phyloP scores from a whole-genome alignment of 1,140 invertebrate species.

The Scaptomyza hsui region DNA sequence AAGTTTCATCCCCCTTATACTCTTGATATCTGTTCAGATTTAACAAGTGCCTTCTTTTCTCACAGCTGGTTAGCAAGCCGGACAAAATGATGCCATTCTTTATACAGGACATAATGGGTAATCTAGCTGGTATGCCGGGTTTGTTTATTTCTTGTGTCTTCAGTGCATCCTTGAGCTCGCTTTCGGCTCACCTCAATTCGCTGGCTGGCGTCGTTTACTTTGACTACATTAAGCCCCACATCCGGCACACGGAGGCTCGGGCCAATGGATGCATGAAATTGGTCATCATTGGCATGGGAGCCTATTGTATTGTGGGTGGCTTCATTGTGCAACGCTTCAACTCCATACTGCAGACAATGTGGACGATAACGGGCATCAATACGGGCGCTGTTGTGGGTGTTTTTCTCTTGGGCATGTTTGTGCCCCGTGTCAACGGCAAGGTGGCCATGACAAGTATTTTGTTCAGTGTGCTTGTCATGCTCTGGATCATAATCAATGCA shows the following conservation, averaged over 20 bases:
- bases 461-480: slow-evolving; percentile 87
- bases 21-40: neutral
- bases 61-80: slow-evolving; percentile 81
- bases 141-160: slow-evolving; percentile 89
- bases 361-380: slow-evolving; percentile 87
- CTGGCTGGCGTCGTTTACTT: slow-evolving; percentile 91
- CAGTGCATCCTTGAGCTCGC: slow-evolving; percentile 88
- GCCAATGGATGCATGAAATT: slow-evolving; percentile 88
- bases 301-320: slow-evolving; percentile 86
- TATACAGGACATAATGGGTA: slow-evolving; percentile 87
- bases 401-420: slow-evolving; percentile 90
- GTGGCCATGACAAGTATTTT: slow-evolving; percentile 89
- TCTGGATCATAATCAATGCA: slow-evolving; percentile 92
- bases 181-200: slow-evolving; percentile 90
- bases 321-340: slow-evolving; percentile 88
- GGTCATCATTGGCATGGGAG: slow-evolving; percentile 85
- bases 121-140: slow-evolving; percentile 87
- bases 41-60: neutral
- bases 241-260: slow-evolving; percentile 85
- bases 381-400: slow-evolving; percentile 89
- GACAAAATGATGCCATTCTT: slow-evolving; percentile 87
- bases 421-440: slow-evolving; percentile 87
- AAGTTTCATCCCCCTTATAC: slow-evolving; percentile 32
- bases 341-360: slow-evolving; percentile 87
- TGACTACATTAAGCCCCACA: slow-evolving; percentile 88